These are phyloP conservation scores for Cyclophora albipunctata DNA, from an alignment of 2,888 invertebrate genomes.

Conservation along the genomic window DNA sequence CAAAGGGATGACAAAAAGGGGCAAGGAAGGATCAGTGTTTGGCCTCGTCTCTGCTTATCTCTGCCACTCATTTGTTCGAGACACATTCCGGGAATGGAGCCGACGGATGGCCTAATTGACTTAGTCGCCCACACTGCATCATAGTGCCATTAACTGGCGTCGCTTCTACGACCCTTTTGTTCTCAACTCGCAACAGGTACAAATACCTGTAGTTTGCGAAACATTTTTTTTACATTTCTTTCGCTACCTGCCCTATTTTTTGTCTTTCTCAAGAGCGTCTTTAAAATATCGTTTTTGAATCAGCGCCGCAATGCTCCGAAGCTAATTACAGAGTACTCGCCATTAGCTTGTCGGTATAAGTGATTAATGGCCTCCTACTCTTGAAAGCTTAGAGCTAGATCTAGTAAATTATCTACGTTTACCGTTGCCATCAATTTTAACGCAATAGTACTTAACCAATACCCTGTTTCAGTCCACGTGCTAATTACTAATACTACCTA, in stretches of 20 bases:
- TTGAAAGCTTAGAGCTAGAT: constrained; percentile 38
- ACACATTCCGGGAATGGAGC: constrained; percentile 71
- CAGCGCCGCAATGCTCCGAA: constrained; percentile 32
- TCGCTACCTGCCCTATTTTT: constrained; percentile 46
- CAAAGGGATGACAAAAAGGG: constrained; percentile 13
- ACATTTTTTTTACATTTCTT: constrained; percentile 35
- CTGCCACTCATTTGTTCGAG: constrained; percentile 63
- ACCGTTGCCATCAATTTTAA: constrained; percentile 36
- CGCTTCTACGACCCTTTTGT: constrained; percentile 68
- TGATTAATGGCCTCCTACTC: constrained; percentile 50
- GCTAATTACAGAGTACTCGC: constrained; percentile 48
- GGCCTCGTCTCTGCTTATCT: constrained; percentile 59
- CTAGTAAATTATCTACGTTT: constrained; percentile 42
- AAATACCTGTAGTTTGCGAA: constrained; percentile 60
- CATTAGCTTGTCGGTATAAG: constrained; percentile 44
- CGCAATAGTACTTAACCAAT: constrained; percentile 25
- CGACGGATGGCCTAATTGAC: constrained; percentile 74
- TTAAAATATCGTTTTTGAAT: constrained; percentile 46
- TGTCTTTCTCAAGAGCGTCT: constrained; percentile 33
- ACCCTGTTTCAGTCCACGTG: constrained; percentile 13
- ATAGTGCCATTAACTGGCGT: constrained; percentile 60
- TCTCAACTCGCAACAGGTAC: constrained; percentile 60
- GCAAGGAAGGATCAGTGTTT: constrained; percentile 27
- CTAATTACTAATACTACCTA: constrained; percentile 32
- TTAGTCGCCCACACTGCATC: constrained; percentile 69